Base-by-base conservation (phyloP, 2,888 invertebrate species). In the Lepidocyrtinus sp. region DNA sequence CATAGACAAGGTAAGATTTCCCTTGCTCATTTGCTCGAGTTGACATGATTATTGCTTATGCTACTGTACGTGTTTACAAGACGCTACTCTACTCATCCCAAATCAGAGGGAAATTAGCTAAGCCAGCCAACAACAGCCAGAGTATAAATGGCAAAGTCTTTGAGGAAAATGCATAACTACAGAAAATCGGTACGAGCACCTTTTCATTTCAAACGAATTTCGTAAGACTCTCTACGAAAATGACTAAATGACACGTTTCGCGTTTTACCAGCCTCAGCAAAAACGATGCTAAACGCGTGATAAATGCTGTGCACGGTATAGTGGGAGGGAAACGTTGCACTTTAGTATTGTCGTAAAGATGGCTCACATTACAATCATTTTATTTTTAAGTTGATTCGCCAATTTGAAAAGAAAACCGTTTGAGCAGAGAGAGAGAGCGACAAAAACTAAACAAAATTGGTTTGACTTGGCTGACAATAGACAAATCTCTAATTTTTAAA, bases 21-120 rank as follows among this genome's bases (percentile, higher is more conserved):
- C n/a, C 36, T 21, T 19, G 59, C 59, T 21, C 21, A 59, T 59
- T 59, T 36, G 36, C 36, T 36, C 22, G 59, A 21, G 59, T 59
- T 59, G 50, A 50, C 50, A 50, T 50, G 50, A 50, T 50, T 50
- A 50, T 50, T 50, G 50, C 15, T 36, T 36, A 12, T 59, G 59
- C 59, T 59, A 59, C 59, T 21, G 59, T 59, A 59, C 22, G 59
- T 59, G 59, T 12, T 59, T n/a, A 59, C 19, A 21, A 22, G 2
- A 59, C 5, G 21, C n/a, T n/a, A n/a, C n/a, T n/a, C n/a, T n/a
- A n/a, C n/a, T n/a, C n/a, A n/a, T n/a, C n/a, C n/a, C n/a, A n/a
- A n/a, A n/a, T n/a, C n/a, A n/a, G n/a, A n/a, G n/a, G n/a, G n/a
- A n/a, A n/a, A n/a, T n/a, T n/a, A n/a, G n/a, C n/a, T n/a, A n/a